phyloP scores from a whole-genome alignment of 92 coral and sea anemone species.

The Zoanthus sociatus region DNA sequence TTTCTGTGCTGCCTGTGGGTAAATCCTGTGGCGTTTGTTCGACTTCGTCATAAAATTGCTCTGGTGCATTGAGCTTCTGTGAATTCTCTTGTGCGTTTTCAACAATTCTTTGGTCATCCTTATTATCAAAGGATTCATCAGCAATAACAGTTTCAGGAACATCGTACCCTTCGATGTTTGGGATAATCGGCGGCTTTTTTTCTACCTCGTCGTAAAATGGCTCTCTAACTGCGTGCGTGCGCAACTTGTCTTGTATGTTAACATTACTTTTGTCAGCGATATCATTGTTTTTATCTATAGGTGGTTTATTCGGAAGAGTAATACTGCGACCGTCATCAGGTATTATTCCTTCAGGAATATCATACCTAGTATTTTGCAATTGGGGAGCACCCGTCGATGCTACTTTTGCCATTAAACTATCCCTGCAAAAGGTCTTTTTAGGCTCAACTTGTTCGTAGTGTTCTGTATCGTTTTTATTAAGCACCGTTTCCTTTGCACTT shows the following conservation, averaged over 20 bases:
- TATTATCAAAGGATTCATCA: neutral
- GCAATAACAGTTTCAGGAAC: slow-evolving; percentile 9
- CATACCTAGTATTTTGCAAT: slow-evolving; percentile 1
- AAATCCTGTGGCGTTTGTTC: neutral
- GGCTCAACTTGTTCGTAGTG: slow-evolving; percentile 27
- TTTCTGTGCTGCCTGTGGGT: slow-evolving; percentile 8
- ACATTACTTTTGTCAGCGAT: neutral
- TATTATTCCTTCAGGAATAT: slow-evolving; percentile 16
- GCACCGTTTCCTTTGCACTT: neutral
- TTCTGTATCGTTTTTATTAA: neutral
- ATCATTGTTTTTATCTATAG: neutral
- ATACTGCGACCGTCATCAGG: slow-evolving; percentile 16
- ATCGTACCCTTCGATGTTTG: slow-evolving; percentile 21
- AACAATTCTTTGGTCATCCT: neutral
- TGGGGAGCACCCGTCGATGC: neutral
- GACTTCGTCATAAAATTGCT: slow-evolving; percentile 1
- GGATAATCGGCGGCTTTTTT: neutral
- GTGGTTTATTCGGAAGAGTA: neutral
- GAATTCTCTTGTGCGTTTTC: neutral
- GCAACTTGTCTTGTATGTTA: neutral
- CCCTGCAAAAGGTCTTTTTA: neutral
- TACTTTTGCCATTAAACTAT: neutral
- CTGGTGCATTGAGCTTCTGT: neutral
- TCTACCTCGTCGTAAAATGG: neutral
- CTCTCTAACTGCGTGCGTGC: neutral